Evolutionary conservation across 2,888 invertebrate genomes (phyloP).

Genomic region (Limnephilus lunatus): DNA sequence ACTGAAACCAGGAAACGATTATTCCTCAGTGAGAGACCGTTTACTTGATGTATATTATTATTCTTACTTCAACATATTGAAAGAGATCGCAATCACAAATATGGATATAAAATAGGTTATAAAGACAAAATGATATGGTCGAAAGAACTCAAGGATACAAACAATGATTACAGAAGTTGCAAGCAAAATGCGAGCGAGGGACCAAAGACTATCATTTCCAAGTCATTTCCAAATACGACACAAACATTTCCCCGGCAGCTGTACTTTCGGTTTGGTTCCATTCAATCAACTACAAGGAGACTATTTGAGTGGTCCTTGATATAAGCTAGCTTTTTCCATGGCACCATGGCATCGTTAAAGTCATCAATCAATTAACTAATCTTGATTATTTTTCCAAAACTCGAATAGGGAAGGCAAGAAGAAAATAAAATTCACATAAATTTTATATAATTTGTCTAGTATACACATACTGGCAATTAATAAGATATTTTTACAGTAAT

Average conservation of each 20-base stretch:
- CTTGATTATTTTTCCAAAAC: constrained; percentile 5
- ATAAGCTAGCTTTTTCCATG: constrained; percentile 17
- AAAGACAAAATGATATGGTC: constrained; percentile 66
- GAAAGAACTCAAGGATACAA: constrained; percentile 69
- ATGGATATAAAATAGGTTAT: constrained; percentile 67
- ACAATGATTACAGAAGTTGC: constrained; percentile 68
- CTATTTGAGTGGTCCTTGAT: constrained; percentile 91
- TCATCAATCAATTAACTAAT: constrained; percentile 35
- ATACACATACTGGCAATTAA: background rate
- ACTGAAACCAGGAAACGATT: constrained; percentile 65
- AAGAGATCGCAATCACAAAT: constrained; percentile 66
- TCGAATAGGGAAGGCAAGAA: constrained; percentile 6
- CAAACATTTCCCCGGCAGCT: constrained; percentile 66
- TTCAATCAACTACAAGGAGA: constrained; percentile 72
- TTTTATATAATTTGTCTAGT: background rate
- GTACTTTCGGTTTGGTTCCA: constrained; percentile 67
- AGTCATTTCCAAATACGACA: constrained; percentile 66
- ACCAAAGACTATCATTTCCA: constrained; percentile 69
- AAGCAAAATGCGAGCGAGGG: constrained; percentile 71
- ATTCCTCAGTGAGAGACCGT: constrained; percentile 62
- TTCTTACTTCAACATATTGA: constrained; percentile 62
- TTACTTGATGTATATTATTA: constrained; percentile 46
- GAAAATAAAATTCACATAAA: background rate
- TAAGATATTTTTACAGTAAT: background rate
- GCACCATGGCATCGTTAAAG: constrained; percentile 22